A percentile compares a stretch with the other conserved stretches of the same genome.
These are phyloP conservation scores for Candidula unifasciata DNA, from an alignment of 2,888 invertebrate genomes.

Conservation along the genomic window DNA sequence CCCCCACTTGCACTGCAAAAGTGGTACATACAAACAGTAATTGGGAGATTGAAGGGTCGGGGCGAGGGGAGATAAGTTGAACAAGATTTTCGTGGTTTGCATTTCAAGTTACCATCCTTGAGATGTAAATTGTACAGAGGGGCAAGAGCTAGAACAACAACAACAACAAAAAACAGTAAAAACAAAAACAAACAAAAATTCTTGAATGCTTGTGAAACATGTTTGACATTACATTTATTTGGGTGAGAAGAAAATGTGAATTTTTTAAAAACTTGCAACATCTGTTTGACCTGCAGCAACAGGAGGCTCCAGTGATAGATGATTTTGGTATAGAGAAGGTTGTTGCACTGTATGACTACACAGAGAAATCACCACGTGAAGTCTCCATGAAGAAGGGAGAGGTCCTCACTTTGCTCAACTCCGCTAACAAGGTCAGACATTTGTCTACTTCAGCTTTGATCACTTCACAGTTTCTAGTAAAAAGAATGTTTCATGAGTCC, in stretches of 20 bases:
- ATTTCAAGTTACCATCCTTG: no score
- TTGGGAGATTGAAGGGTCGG: no score
- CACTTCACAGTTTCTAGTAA: background rate
- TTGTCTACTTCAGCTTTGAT: no score
- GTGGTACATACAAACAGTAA: no score
- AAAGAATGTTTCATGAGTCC: background rate
- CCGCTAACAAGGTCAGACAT: conserved; percentile 93
- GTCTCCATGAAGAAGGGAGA: conserved; percentile 99
- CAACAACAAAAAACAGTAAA: no score
- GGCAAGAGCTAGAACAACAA: no score
- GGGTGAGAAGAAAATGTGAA: background rate
- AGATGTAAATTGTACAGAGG: no score
- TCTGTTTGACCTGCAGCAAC: conserved; percentile 83
- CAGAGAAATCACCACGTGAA: conserved; percentile 99
- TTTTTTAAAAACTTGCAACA: background rate
- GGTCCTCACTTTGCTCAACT: conserved; percentile 95
- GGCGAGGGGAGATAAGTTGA: no score
- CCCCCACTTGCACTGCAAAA: no score
- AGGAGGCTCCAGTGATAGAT: conserved; percentile 96
- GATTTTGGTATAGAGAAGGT: conserved; percentile 98
- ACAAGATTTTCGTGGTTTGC: no score
- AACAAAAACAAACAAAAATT: no score
- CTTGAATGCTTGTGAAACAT: background rate
- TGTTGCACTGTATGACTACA: conserved; percentile 97
- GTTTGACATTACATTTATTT: background rate